phyloP scores from a whole-genome alignment of 2,113 vertebrate genomes.

The Gobiocypris rarus region DNA sequence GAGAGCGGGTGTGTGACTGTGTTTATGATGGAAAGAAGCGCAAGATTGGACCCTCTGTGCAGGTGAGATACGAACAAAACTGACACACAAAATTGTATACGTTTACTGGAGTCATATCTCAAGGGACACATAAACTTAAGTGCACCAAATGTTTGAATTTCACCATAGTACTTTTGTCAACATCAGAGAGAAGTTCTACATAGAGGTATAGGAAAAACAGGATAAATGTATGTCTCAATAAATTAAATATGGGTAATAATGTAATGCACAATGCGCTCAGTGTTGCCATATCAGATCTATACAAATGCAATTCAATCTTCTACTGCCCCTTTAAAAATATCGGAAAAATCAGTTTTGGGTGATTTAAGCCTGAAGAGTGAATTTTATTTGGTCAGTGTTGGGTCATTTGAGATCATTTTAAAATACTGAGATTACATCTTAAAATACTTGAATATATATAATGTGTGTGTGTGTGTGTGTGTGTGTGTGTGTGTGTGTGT shows the following conservation, averaged over 20 bases:
- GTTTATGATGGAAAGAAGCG: constrained; percentile 1
- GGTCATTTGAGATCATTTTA: too few relatives aligned
- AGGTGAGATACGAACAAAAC: not conserved
- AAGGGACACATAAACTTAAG: not conserved
- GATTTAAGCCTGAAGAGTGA: too few relatives aligned
- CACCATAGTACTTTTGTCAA: not conserved
- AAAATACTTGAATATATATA: too few relatives aligned
- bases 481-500: too few relatives aligned
- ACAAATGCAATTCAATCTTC: not conserved
- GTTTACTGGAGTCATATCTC: not conserved
- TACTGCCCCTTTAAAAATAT: not conserved
- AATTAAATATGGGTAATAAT: not conserved
- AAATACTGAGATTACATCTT: too few relatives aligned
- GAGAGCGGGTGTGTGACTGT: not conserved
- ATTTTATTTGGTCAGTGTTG: too few relatives aligned
- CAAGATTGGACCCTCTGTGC: not conserved
- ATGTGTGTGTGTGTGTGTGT: too few relatives aligned
- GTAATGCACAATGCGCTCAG: not conserved
- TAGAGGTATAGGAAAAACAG: not conserved
- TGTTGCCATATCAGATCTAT: not conserved
- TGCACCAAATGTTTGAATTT: not conserved
- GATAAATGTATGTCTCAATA: not conserved
- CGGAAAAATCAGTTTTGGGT: too few relatives aligned
- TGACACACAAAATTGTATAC: not conserved
- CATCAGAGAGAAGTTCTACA: not conserved